phyloP scores from a whole-genome alignment of 2,888 invertebrate genomes.

The Sipha maydis region DNA sequence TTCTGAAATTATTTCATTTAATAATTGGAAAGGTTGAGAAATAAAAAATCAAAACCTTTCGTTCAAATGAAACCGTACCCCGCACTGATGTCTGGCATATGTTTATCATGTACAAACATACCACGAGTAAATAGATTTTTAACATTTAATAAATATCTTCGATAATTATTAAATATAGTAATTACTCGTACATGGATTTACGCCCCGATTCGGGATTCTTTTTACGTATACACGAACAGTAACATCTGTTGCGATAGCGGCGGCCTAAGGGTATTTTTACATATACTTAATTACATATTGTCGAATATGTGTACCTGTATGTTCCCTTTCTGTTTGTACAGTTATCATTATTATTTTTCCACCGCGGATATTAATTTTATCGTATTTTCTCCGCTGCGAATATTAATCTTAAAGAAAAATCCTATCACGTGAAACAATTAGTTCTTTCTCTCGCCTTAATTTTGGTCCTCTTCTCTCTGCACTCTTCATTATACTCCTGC shows the following conservation, averaged over 20 bases:
- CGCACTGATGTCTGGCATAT: too few species aligned
- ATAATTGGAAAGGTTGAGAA: too few species aligned
- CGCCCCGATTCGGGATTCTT: slow-evolving; percentile 45
- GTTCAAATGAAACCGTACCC: too few species aligned
- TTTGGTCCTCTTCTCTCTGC: too few species aligned
- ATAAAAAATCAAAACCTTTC: too few species aligned
- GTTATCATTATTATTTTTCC: not conserved
- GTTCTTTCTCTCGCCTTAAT: too few species aligned
- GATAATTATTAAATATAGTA: slow-evolving; percentile 24
- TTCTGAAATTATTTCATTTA: too few species aligned
- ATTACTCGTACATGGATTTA: slow-evolving; percentile 46
- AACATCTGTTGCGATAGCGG: slow-evolving; percentile 23
- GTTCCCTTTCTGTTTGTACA: not conserved
- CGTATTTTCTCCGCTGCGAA: not conserved
- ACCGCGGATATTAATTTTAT: not conserved
- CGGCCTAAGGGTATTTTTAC: slow-evolving; percentile 23
- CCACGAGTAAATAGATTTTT: not conserved
- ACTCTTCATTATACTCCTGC: too few species aligned
- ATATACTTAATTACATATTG: slow-evolving; percentile 11
- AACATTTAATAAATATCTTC: not conserved
- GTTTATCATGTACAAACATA: too few species aligned
- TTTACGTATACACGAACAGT: not conserved
- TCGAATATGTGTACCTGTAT: not conserved
- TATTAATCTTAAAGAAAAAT: too few species aligned
- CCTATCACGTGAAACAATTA: too few species aligned